These are phyloP conservation scores for Polydrusus cervinus DNA, from an alignment of 2,888 invertebrate genomes.

Conservation along the genomic window DNA sequence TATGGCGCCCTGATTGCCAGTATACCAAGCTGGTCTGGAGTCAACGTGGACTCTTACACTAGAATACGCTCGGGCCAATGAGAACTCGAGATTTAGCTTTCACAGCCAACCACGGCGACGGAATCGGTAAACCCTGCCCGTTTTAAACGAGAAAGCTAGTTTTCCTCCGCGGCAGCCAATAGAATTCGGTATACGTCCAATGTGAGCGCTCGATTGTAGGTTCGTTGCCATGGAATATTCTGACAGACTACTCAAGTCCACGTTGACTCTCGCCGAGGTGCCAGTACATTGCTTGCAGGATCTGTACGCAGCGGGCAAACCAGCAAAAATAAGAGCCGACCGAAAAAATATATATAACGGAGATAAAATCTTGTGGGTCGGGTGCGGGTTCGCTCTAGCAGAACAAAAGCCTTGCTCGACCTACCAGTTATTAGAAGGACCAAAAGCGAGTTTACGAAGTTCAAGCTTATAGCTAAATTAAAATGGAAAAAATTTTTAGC, in stretches of 20 bases:
- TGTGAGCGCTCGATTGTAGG: constrained; percentile 60
- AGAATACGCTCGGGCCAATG: constrained; percentile 52
- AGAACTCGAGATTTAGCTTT: constrained; percentile 57
- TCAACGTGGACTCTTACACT: constrained; percentile 67
- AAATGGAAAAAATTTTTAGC: constrained; percentile 67
- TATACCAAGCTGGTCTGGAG: constrained; percentile 70
- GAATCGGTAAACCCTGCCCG: constrained; percentile 61
- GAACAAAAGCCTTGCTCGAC: constrained; percentile 70
- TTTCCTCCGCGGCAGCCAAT: constrained; percentile 60
- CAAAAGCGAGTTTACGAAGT: constrained; percentile 68
- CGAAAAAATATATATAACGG: constrained; percentile 70
- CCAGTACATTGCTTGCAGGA: constrained; percentile 71
- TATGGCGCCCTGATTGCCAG: constrained; percentile 74
- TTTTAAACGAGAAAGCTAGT: constrained; percentile 67
- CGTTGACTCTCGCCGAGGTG: constrained; percentile 71
- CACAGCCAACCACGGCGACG: constrained; percentile 43
- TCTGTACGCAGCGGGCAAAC: constrained; percentile 71
- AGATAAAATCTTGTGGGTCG: constrained; percentile 72
- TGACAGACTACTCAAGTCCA: constrained; percentile 68
- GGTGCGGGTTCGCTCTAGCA: constrained; percentile 68
- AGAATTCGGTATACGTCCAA: constrained; percentile 61
- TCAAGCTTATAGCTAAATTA: constrained; percentile 69
- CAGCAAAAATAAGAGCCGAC: constrained; percentile 72
- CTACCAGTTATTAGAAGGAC: constrained; percentile 70
- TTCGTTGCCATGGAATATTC: constrained; percentile 64